Evolutionary conservation across 2,888 invertebrate species (phyloP).

Genomic region (Hirtodrosophila histrioides): DNA sequence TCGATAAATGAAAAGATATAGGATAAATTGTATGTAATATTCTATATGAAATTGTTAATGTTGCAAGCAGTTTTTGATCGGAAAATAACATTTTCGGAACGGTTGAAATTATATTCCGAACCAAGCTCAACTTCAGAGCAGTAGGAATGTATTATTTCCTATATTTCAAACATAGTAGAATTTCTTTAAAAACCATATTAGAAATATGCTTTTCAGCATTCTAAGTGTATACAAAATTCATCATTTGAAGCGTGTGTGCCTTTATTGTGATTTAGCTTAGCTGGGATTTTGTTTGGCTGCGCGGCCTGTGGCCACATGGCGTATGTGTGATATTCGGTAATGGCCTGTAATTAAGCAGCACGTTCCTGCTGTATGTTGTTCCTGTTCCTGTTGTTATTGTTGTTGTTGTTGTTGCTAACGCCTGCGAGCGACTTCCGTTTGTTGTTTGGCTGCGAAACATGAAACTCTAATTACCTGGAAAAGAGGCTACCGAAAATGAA

Average conservation of each 20-base stretch:
- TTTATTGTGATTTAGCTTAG: conserved; percentile 43
- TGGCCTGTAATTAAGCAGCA: conserved; percentile 74
- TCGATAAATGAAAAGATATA: no score
- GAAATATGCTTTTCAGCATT: no score
- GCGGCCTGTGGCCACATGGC: conserved; percentile 55
- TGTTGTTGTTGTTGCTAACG: conserved; percentile 36
- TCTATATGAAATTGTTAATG: no score
- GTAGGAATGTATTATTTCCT: no score
- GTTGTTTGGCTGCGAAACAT: conserved; percentile 65
- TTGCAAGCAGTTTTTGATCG: no score
- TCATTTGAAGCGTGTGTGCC: not conserved
- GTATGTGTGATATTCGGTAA: conserved; percentile 76
- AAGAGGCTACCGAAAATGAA: conserved; percentile 46
- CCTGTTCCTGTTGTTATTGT: conserved; percentile 1
- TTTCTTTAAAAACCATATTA: no score
- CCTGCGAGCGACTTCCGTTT: conserved; percentile 66
- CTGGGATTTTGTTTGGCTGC: conserved; percentile 28
- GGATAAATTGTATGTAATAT: no score
- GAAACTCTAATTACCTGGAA: conserved; percentile 75
- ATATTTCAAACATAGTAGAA: no score
- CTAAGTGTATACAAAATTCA: not conserved
- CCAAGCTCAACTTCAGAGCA: no score
- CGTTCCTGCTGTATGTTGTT: conserved; percentile 37
- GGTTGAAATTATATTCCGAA: no score
- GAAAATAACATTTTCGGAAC: no score